A percentile compares a stretch with the other conserved stretches of the same genome.
These are phyloP conservation scores for Rhinoptilus africanus DNA, from an alignment of 2,113 vertebrate genomes.

Conservation along the genomic window DNA sequence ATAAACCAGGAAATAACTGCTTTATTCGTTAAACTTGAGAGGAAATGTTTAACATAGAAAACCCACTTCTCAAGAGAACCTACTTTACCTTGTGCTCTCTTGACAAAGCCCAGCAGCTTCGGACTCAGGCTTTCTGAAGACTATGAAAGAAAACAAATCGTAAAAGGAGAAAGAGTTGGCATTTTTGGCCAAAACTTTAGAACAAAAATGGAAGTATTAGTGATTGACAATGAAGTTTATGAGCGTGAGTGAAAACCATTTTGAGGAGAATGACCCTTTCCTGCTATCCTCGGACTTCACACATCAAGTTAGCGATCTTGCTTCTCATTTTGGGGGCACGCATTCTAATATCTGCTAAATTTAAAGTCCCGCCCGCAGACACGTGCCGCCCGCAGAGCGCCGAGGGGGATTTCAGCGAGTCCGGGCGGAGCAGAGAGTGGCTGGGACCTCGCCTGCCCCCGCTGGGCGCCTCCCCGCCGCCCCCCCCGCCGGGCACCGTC, in stretches of 20 bases:
- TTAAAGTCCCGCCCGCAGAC: fast-evolving
- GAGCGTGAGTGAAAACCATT: fast-evolving
- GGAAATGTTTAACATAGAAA: neutral
- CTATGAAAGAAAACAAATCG: neutral
- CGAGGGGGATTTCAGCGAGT: fast-evolving
- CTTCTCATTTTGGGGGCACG: fast-evolving
- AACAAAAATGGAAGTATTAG: neutral
- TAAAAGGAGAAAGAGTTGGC: neutral
- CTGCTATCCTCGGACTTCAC: neutral
- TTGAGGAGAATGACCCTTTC: neutral
- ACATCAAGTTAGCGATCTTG: neutral
- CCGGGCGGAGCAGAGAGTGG: no score
- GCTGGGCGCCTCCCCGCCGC: neutral
- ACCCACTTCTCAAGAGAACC: neutral
- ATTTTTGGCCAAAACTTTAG: neutral
- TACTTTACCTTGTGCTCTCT: neutral
- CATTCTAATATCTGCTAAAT: neutral
- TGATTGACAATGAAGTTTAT: neutral
- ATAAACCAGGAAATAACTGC: neutral
- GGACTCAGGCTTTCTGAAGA: neutral
- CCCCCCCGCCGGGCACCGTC: neutral
- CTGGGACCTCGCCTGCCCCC: no score
- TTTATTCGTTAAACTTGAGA: neutral
- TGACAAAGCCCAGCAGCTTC: neutral
- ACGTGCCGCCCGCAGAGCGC: fast-evolving